Percentiles rank a stretch among this genome's conserved stretches.
These are phyloP conservation scores for Rhodophaea formosa DNA, from an alignment of 2,888 invertebrate species.

Conservation along the genomic window DNA sequence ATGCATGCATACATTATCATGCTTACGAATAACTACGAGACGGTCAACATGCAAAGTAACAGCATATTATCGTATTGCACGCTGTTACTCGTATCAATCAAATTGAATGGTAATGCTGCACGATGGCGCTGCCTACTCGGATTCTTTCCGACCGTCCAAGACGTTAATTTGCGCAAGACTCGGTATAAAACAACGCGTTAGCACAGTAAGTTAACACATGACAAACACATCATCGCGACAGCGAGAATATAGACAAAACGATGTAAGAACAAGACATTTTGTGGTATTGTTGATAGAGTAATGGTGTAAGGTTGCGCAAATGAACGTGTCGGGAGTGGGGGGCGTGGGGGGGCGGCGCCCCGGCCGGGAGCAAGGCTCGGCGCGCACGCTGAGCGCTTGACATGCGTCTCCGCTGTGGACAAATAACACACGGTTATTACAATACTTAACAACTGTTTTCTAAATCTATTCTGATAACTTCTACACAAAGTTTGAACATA, in stretches of 20 bases:
- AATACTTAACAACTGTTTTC: no score
- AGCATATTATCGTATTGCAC: background rate
- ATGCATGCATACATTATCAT: background rate
- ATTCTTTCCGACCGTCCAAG: background rate
- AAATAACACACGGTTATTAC: slow-evolving; percentile 11
- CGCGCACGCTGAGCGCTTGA: slow-evolving; percentile 35
- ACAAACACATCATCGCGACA: background rate
- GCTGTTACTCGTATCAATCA: background rate
- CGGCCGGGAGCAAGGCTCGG: slow-evolving; percentile 25
- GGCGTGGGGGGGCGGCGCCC: slow-evolving; percentile 21
- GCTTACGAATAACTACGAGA: background rate
- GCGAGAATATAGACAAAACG: background rate
- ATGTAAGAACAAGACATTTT: no score
- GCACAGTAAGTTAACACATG: background rate
- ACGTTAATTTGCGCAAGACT: background rate
- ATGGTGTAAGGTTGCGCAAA: background rate
- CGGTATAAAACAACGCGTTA: background rate
- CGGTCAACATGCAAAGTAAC: background rate
- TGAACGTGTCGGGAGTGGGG: background rate
- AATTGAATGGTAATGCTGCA: background rate
- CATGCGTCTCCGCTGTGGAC: slow-evolving; percentile 55
- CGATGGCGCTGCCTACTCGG: background rate
- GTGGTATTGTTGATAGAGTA: no score
- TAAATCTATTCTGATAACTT: no score
- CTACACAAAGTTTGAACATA: no score